phyloP scores from a whole-genome alignment of 2,888 invertebrate genomes.

The Stratiomys singularior region DNA sequence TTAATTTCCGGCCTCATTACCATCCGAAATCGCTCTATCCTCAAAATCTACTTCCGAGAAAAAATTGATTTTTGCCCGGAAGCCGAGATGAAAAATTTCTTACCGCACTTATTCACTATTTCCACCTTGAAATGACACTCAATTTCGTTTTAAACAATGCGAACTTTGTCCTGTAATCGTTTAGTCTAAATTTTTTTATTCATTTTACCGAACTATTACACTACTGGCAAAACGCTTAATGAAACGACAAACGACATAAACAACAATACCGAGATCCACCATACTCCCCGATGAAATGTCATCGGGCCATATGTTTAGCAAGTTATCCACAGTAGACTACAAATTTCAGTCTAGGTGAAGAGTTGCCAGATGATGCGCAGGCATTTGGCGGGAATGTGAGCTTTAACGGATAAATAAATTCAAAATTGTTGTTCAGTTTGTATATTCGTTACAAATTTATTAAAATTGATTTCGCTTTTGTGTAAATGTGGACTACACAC shows the following conservation, averaged over 20 bases:
- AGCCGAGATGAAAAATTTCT: constrained; percentile 3
- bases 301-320: constrained; percentile 7
- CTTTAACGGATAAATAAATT: not conserved
- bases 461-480: too few species aligned
- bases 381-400: not conserved
- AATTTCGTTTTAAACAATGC: not conserved
- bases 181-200: not conserved
- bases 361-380: not conserved
- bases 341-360: not conserved
- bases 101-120: not conserved
- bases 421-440: not conserved
- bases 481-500: too few species aligned
- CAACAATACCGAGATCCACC: constrained; percentile 7
- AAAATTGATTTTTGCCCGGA: constrained; percentile 30
- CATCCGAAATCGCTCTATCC: not conserved
- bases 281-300: constrained; percentile 12
- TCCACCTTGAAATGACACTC: not conserved
- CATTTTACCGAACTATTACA: not conserved
- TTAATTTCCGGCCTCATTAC: not conserved
- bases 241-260: not conserved
- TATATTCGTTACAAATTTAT: too few species aligned
- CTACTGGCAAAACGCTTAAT: not conserved
- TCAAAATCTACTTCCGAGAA: constrained; percentile 9
- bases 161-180: too few species aligned
- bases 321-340: constrained; percentile 7